A percentile compares a stretch with the other conserved stretches of the same genome.
These are phyloP conservation scores for Solenopsis invicta DNA, from an alignment of 1,140 invertebrate species.

Conservation along the genomic window DNA sequence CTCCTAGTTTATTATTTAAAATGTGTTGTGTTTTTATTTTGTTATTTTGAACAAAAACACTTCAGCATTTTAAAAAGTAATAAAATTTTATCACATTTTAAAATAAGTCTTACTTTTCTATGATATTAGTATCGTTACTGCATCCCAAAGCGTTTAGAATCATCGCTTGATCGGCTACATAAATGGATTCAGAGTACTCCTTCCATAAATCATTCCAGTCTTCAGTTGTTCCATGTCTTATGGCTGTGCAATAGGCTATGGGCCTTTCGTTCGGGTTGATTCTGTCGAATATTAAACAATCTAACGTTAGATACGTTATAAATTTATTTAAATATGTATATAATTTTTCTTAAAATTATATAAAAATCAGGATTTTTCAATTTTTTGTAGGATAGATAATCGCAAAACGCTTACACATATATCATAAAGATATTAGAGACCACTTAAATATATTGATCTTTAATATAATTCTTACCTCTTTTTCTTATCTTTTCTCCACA, in stretches of 20 bases:
- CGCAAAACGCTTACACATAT: background rate
- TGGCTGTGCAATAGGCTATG: constrained; percentile 92
- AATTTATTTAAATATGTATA: no score
- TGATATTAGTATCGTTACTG: constrained; percentile 84
- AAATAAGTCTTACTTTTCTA: constrained; percentile 82
- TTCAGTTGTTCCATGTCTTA: constrained; percentile 90
- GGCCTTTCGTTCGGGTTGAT: constrained; percentile 88
- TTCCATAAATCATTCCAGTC: constrained; percentile 95
- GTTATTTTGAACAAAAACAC: background rate
- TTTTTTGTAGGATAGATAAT: background rate
- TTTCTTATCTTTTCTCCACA: no score
- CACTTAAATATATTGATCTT: background rate
- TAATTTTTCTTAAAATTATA: background rate
- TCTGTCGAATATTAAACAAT: constrained; percentile 33
- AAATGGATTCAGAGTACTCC: constrained; percentile 90
- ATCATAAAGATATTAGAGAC: background rate
- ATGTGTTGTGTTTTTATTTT: background rate
- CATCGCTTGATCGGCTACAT: constrained; percentile 89
- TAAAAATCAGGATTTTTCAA: background rate
- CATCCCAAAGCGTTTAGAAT: constrained; percentile 92
- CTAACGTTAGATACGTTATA: background rate
- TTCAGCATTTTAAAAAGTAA: background rate
- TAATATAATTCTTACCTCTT: no score
- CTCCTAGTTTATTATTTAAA: background rate
- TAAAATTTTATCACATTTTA: background rate